These are phyloP conservation scores for Pseudoips prasinana DNA, from an alignment of 2,888 invertebrate genomes.

Conservation along the genomic window DNA sequence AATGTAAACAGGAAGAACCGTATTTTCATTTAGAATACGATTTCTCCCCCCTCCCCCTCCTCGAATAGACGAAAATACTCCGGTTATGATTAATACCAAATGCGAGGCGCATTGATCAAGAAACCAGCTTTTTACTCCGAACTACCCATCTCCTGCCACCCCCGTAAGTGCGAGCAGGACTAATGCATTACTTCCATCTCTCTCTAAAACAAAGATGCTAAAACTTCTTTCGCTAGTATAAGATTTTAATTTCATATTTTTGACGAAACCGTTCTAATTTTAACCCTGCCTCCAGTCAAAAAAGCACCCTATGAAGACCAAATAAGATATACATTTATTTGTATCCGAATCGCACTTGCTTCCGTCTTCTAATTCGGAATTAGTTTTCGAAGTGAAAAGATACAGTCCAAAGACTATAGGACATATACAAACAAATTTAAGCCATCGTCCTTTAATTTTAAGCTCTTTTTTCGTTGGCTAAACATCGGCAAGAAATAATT, in stretches of 20 bases:
- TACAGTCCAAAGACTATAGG: slow-evolving; percentile 79
- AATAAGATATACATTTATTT: slow-evolving; percentile 31
- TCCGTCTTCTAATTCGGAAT: slow-evolving; percentile 79
- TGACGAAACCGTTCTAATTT: slow-evolving; percentile 81
- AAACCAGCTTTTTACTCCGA: slow-evolving; percentile 80
- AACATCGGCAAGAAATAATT: slow-evolving; percentile 75
- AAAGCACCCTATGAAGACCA: slow-evolving; percentile 25
- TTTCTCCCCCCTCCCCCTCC: slow-evolving; percentile 53
- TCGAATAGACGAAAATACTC: slow-evolving; percentile 79
- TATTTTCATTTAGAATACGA: slow-evolving; percentile 82
- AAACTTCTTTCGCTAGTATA: slow-evolving; percentile 83
- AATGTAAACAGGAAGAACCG: slow-evolving; percentile 81
- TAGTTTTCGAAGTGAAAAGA: slow-evolving; percentile 82
- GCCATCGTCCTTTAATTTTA: slow-evolving; percentile 41
- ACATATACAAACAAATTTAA: slow-evolving; percentile 35
- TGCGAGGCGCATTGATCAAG: slow-evolving; percentile 82
- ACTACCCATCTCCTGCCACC: slow-evolving; percentile 74
- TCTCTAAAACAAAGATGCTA: slow-evolving; percentile 82
- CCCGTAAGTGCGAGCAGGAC: slow-evolving; percentile 66
- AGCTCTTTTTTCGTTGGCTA: slow-evolving; percentile 46
- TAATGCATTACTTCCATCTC: slow-evolving; percentile 77
- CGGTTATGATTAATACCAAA: slow-evolving; percentile 81
- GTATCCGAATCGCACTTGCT: slow-evolving; percentile 55
- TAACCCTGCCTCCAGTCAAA: slow-evolving; percentile 31
- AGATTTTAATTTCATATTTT: slow-evolving; percentile 83